Base-by-base conservation (phyloP, 1,140 invertebrate genomes). In the Steinernema khuongi region DNA sequence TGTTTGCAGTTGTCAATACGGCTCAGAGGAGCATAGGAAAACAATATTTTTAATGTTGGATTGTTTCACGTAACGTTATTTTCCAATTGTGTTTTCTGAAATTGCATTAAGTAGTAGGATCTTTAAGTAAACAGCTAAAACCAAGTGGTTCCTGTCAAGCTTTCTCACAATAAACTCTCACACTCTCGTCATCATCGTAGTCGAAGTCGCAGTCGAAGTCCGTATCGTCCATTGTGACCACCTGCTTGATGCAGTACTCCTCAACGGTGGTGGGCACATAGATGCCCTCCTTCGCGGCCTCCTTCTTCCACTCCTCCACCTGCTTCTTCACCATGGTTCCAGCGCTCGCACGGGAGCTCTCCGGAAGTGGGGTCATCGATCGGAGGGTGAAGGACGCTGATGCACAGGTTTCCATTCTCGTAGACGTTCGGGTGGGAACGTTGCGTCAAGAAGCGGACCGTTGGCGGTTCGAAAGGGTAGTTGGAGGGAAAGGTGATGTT, bases 381-480 rank as follows among this genome's bases (percentile, higher is more conserved):
- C 29, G 96, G 95, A 72, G 96, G 94, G 87, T 99, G 96, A 67
- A 99, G 89, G 86, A 98, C 98, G 77, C 94, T 97, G 88, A 99
- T 98, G 87, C 96, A 99, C 32, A 99, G 89, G 87, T 97, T 95
- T 50, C 96, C 96, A 87, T 96, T 97, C 90, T 97, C 94, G 88
- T 98, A 98, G 4, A 97, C 94, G 89, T 98, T 98, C 81, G 95
- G 96, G 89, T 98, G 96, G 94, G 94, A 98, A 81, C 98, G 94
- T 91, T 96, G 97, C 77, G 94, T 96, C 85, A 96, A 89, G 89
- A 98, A 98, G 82, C 93, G 90, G 86, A 98, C 93, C 81, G 92
- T 92, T 77, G 96, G 95, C 76, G 96, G 96, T 81, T 93, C 96
- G 88, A 97, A 98, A 70, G 95, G 95, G 88, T 98, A 98, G 22